Conservation (phyloP, 2,797 vertebrate species). For the Gymnoscopelus microlampas region DNA sequence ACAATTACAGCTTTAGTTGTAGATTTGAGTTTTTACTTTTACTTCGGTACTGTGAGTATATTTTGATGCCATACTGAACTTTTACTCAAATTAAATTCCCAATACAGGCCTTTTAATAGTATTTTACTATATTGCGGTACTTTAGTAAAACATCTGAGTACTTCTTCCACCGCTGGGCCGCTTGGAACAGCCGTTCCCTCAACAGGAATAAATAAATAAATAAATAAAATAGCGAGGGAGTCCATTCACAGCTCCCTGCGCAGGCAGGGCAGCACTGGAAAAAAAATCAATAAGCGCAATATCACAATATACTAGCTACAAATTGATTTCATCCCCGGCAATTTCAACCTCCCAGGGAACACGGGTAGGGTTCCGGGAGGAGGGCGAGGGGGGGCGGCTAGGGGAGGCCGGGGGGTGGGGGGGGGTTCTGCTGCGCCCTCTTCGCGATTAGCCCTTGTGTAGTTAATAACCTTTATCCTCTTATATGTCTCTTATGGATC, state of each 20-base stretch:
- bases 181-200: constrained; percentile 43
- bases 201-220: constrained; percentile 17
- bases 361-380: constrained; percentile 52
- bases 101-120: too few relatives aligned
- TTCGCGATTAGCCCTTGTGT: constrained; percentile 65
- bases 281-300: constrained; percentile 82
- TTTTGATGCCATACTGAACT: too few relatives aligned
- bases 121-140: too few relatives aligned
- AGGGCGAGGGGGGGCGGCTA: constrained; percentile 17
- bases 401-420: constrained; percentile 56
- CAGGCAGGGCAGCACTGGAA: constrained; percentile 29
- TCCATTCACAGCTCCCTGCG: constrained; percentile 63
- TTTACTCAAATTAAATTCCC: too few relatives aligned
- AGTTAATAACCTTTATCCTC: constrained; percentile 73
- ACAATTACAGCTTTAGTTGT: too few relatives aligned
- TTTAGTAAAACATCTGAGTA: too few relatives aligned
- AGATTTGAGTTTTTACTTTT: too few relatives aligned
- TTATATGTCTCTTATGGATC: constrained; percentile 72
- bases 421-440: constrained; percentile 58
- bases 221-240: constrained; percentile 42
- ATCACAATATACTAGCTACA: constrained; percentile 81
- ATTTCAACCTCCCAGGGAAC: constrained; percentile 67
- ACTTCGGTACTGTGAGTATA: too few relatives aligned
- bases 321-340: constrained; percentile 81
- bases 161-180: too few relatives aligned